Evolutionary conservation across 2,888 invertebrate species (phyloP).

Genomic region (Bellardia bayeri): DNA sequence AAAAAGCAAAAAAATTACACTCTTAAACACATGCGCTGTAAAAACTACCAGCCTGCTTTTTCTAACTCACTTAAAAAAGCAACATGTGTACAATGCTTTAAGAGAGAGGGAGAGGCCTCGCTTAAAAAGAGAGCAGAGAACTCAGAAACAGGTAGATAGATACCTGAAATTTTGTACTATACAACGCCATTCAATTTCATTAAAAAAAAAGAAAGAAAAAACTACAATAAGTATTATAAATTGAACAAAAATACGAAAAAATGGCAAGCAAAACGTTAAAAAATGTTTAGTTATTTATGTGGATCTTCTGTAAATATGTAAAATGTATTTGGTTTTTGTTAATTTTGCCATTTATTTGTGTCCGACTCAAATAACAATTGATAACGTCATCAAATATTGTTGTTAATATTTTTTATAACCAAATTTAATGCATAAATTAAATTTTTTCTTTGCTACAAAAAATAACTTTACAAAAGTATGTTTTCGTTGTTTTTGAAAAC

Average conservation of each 20-base stretch:
- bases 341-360: constrained; percentile 35
- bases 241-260: neutral
- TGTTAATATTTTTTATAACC: neutral
- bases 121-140: neutral
- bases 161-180: constrained; percentile 60
- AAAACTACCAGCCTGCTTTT: constrained; percentile 48
- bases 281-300: constrained; percentile 18
- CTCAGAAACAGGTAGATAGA: constrained; percentile 49
- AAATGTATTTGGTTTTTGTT: constrained; percentile 37
- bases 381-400: constrained; percentile 59
- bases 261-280: constrained; percentile 24
- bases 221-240: neutral
- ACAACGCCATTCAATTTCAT: neutral
- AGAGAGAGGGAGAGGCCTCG: neutral
- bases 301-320: constrained; percentile 16
- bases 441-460: constrained; percentile 16
- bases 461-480: constrained; percentile 10
- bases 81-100: constrained; percentile 38
- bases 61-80: constrained; percentile 27
- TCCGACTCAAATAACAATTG: constrained; percentile 17
- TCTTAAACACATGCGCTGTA: constrained; percentile 57
- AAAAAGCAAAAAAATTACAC: constrained; percentile 21
- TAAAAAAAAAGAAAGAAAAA: neutral
- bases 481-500: neutral
- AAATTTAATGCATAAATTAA: constrained; percentile 5